Conservation (phyloP, 2,113 vertebrate species). For the Campylomormyrus tamandua region DNA sequence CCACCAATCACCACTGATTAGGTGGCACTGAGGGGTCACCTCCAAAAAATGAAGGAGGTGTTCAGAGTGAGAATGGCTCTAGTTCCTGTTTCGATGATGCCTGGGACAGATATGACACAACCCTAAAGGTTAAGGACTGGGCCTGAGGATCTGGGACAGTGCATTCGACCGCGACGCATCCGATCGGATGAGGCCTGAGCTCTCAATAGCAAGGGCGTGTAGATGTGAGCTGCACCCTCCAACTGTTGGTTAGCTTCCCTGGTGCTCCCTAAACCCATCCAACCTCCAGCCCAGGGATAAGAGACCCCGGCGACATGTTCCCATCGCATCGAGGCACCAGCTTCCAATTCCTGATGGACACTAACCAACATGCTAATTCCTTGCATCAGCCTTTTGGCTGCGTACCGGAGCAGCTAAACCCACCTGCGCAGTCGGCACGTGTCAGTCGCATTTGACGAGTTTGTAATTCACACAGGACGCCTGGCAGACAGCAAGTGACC, state of each 20-base stretch:
- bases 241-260: background rate
- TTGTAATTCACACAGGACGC: background rate
- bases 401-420: background rate
- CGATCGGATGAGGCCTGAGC: background rate
- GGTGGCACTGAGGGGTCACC: conserved; percentile 57
- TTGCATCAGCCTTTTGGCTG: background rate
- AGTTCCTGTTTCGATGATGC: background rate
- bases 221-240: background rate
- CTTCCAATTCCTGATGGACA: background rate
- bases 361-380: background rate
- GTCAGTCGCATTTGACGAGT: background rate
- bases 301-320: background rate
- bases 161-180: background rate
- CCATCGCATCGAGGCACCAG: background rate
- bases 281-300: background rate
- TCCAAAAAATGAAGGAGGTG: conserved; percentile 56
- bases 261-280: background rate
- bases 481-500: background rate
- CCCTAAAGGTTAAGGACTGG: background rate
- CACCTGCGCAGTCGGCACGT: background rate
- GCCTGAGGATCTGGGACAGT: background rate
- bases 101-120: background rate
- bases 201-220: background rate
- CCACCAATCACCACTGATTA: conserved; percentile 60
- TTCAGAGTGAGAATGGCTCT: background rate